phyloP scores from a whole-genome alignment of 2,113 vertebrate genomes.

The Beaufortia kweichowensis region DNA sequence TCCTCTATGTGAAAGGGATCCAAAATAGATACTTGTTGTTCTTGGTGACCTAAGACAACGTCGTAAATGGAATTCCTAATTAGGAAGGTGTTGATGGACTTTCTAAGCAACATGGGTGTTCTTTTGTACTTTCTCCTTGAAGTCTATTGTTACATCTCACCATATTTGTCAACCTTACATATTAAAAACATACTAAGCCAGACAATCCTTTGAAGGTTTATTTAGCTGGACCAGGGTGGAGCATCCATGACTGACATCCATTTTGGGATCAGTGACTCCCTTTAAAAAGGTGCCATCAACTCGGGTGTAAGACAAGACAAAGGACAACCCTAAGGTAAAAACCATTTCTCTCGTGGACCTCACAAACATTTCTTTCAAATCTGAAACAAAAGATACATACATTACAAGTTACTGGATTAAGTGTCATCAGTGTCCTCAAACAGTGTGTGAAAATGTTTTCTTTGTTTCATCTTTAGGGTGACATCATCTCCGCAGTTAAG shows the following conservation, averaged over 20 bases:
- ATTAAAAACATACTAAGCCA: neutral
- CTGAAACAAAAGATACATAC: neutral
- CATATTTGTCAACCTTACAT: slow-evolving; percentile 23
- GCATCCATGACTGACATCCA: neutral
- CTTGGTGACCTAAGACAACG: slow-evolving; percentile 22
- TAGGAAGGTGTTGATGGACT: slow-evolving; percentile 16
- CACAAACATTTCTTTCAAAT: neutral
- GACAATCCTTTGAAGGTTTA: slow-evolving; percentile 11
- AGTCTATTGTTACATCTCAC: slow-evolving; percentile 27
- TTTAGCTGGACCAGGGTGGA: slow-evolving; percentile 20
- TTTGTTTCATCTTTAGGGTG: neutral
- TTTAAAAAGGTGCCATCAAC: slow-evolving; percentile 23
- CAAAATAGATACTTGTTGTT: slow-evolving; percentile 27
- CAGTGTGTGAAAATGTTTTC: neutral
- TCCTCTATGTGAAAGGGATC: neutral
- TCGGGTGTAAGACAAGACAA: slow-evolving; percentile 19
- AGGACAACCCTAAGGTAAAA: slow-evolving; percentile 34
- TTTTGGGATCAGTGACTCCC: slow-evolving; percentile 29
- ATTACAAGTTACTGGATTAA: neutral
- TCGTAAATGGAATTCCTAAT: slow-evolving; percentile 3
- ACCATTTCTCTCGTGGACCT: too few species aligned
- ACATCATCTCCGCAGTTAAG: slow-evolving; percentile 13
- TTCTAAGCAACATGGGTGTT: slow-evolving; percentile 1
- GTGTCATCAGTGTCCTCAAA: neutral
- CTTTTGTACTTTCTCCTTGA: neutral